phyloP scores from a whole-genome alignment of 2,888 invertebrate species.

The Temnothorax rugatulus region DNA sequence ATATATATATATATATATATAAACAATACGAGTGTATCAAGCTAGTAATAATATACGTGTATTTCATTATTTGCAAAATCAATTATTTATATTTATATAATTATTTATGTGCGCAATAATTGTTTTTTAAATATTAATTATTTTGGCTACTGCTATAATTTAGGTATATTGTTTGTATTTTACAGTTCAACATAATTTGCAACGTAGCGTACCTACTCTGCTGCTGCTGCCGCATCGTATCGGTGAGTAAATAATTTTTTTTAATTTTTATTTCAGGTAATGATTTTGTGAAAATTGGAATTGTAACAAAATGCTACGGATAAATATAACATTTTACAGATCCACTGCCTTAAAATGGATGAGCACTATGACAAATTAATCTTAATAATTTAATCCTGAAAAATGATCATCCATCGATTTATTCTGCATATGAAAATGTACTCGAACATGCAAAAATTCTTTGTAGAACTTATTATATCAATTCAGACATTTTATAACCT shows the following conservation, averaged over 20 bases:
- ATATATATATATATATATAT: too few species aligned
- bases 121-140: constrained; percentile 32
- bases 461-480: background rate
- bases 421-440: background rate
- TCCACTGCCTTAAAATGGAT: background rate
- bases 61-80: background rate
- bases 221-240: background rate
- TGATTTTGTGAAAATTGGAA: background rate
- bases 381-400: background rate
- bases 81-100: background rate
- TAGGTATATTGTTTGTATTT: background rate
- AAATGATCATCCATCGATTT: background rate
- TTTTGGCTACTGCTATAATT: background rate
- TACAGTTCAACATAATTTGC: background rate
- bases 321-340: background rate
- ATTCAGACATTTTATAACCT: background rate
- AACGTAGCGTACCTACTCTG: background rate
- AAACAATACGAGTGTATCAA: too few species aligned
- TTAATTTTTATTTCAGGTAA: background rate
- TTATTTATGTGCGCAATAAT: background rate
- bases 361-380: background rate
- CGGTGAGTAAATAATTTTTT: constrained; percentile 11
- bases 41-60: too few species aligned
- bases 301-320: background rate
- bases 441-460: background rate